Percentiles rank a stretch among this genome's conserved stretches.
Conservation (phyloP, 2,797 vertebrate species). For the Sternarchorhynchus goeldii region DNA sequence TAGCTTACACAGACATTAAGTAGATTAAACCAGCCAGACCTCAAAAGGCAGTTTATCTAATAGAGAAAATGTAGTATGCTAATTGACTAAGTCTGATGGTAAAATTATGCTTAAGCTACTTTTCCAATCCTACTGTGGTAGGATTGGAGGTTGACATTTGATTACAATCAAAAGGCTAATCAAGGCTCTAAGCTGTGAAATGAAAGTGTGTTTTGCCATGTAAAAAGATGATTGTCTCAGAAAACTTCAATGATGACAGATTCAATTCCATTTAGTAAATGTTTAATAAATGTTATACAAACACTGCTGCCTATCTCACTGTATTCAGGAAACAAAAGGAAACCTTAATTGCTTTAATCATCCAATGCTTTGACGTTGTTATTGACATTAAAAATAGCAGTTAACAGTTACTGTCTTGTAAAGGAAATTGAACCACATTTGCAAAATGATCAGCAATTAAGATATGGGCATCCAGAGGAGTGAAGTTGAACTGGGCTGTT, state of each 20-base stretch:
- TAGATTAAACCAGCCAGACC: slow-evolving; percentile 78
- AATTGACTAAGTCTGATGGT: slow-evolving; percentile 78
- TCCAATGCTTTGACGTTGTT: slow-evolving; percentile 89
- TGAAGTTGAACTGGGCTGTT: slow-evolving; percentile 70
- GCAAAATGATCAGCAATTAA: slow-evolving; percentile 83
- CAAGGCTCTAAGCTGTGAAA: slow-evolving; percentile 73
- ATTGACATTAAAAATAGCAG: slow-evolving; percentile 91
- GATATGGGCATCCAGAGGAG: slow-evolving; percentile 77
- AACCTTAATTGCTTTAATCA: slow-evolving; percentile 99
- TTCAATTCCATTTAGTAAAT: slow-evolving; percentile 94
- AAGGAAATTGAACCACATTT: slow-evolving; percentile 87
- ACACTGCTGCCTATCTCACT: slow-evolving; percentile 83
- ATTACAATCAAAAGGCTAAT: slow-evolving; percentile 78
- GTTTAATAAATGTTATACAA: slow-evolving; percentile 96
- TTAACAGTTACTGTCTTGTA: slow-evolving; percentile 88
- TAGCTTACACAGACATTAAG: slow-evolving; percentile 82
- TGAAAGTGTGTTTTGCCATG: slow-evolving; percentile 86
- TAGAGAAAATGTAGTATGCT: slow-evolving; percentile 80
- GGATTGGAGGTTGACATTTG: slow-evolving; percentile 69
- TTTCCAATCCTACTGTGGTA: slow-evolving; percentile 57
- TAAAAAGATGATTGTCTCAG: slow-evolving; percentile 90
- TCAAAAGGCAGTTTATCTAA: slow-evolving; percentile 83
- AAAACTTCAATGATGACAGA: slow-evolving; percentile 94
- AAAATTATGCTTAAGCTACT: slow-evolving; percentile 74
- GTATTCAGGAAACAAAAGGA: slow-evolving; percentile 92